Evolutionary conservation across 2,797 vertebrate species (phyloP), one percentile per base, ranked within the genome.

Genomic region (Crenichthys baileyi): DNA sequence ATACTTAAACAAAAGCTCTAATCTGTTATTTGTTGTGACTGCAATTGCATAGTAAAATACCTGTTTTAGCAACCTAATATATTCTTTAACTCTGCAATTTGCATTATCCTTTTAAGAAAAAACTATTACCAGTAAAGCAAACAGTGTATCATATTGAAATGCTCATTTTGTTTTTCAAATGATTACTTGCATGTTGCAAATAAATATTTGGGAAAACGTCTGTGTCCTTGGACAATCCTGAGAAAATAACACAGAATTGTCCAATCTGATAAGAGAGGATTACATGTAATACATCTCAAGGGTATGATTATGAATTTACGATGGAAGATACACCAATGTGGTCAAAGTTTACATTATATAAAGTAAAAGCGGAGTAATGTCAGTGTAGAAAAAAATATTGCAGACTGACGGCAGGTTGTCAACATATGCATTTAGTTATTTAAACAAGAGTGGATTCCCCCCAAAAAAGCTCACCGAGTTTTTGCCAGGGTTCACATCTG

Each of bases 401-500:
- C 67, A 85, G 78, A 86, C 76, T 79, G 74, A 70, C 74, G 91
- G 89, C 90, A 87, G 72, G 65, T 7, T 82, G 88, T 90, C 86
- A 75, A 48, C 80, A 86, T 22, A 44, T 63, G 63, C 60, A 80
- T 77, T 31, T 68, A 73, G 29, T 41, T 41, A 68, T 72, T 77
- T 78, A 70, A 79, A 71, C 73, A 55, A 68, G 74, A 8, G 36
- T 71, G 73, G 85, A 82, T 77, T 50, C 85, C 72, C 60, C 22
- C 51, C 80, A 78, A 80, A 48, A 84, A 80, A 31, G 78, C 70
- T 72, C 67, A 68, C 68, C n/a, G 9, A 31, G 86, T 79, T 81
- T 88, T 90, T 79, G 81, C 80, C 87, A 83, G 90, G 85, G 91
- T 92, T 94, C 94, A 95, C 95, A 96, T 96, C 95, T 96, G 95